Percentiles rank a stretch among this genome's conserved stretches.
phyloP scores from a whole-genome alignment of 2,113 vertebrate genomes.

The Coptodon bakossiorum region DNA sequence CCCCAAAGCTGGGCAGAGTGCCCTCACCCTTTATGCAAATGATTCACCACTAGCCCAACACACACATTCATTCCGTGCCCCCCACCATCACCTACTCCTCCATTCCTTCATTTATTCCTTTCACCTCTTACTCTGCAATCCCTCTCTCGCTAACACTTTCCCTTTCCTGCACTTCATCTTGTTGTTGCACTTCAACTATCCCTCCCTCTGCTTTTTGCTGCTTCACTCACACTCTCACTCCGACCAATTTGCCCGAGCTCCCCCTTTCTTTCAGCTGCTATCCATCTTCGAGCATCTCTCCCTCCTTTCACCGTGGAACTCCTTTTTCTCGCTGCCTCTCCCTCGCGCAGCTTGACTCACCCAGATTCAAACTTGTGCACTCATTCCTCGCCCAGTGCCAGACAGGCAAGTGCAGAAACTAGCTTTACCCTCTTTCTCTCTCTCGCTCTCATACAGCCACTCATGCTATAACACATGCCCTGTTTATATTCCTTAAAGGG shows the following conservation, averaged over 20 bases:
- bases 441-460: neutral
- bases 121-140: constrained; percentile 14
- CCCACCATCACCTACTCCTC: constrained; percentile 25
- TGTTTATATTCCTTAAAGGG: constrained; percentile 16
- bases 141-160: neutral
- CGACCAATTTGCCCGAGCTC: neutral
- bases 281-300: constrained; percentile 21
- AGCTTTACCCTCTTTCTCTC: neutral
- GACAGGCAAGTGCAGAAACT: constrained; percentile 51
- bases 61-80: constrained; percentile 49
- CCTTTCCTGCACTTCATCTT: constrained; percentile 15
- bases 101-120: constrained; percentile 34
- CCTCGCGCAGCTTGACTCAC: constrained; percentile 30
- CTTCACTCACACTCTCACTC: neutral
- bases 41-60: constrained; percentile 52
- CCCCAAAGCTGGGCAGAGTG: constrained; percentile 71
- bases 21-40: constrained; percentile 76
- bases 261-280: neutral
- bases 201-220: neutral
- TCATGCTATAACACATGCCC: neutral
- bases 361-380: constrained; percentile 41
- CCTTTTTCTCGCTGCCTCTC: neutral
- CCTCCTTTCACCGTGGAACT: constrained; percentile 21
- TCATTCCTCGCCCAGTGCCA: constrained; percentile 38
- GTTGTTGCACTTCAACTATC: constrained; percentile 9